These are phyloP conservation scores for Cettia cetti DNA, from an alignment of 2,113 vertebrate species.

Conservation along the genomic window DNA sequence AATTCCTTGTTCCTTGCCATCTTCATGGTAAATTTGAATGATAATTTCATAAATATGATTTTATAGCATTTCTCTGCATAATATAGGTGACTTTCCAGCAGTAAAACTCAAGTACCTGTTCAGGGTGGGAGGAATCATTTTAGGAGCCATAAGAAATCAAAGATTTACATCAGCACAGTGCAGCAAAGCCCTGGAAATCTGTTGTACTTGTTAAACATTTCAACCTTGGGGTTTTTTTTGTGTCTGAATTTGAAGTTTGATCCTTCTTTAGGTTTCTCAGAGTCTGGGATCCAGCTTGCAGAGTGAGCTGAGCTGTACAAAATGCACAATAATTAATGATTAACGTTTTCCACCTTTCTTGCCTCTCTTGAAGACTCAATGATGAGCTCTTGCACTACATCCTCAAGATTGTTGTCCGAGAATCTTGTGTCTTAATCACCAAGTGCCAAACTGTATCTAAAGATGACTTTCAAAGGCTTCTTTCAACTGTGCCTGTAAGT, in stretches of 20 bases:
- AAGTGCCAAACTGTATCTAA: slow-evolving; percentile 98
- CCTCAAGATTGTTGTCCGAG: slow-evolving; percentile 96
- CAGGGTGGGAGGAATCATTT: background rate
- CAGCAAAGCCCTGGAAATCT: background rate
- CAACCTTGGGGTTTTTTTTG: background rate
- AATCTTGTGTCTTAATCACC: slow-evolving; percentile 97
- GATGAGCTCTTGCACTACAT: slow-evolving; percentile 97
- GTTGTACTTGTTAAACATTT: background rate
- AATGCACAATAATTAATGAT: background rate
- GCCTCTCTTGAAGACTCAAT: slow-evolving; percentile 80
- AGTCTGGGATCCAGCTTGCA: background rate
- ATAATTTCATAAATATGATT: background rate
- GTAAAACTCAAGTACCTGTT: background rate
- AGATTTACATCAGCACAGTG: background rate
- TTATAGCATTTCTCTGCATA: background rate
- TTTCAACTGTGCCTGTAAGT: slow-evolving; percentile 97
- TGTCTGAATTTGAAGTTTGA: background rate
- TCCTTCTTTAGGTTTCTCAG: background rate
- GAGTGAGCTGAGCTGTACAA: background rate
- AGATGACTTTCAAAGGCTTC: slow-evolving; percentile 97
- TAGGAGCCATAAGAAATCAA: background rate
- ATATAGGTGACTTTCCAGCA: background rate
- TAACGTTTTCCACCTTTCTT: slow-evolving; percentile 31
- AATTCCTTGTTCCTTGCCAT: background rate
- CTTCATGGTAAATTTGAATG: background rate